Base-by-base conservation (phyloP, 2,113 vertebrate genomes). In the Rhipidura dahli region DNA sequence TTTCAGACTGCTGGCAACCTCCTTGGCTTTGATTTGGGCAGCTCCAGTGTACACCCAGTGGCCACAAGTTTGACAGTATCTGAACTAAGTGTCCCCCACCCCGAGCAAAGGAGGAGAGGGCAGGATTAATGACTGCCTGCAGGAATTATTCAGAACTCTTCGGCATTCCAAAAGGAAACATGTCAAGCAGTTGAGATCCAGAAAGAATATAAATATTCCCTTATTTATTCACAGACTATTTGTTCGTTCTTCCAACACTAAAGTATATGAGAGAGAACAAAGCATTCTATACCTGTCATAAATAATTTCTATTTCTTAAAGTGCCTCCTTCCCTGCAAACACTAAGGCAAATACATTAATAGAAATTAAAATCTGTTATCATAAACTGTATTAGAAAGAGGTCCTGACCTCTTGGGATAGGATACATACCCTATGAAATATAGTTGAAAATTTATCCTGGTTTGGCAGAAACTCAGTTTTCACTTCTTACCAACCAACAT, bases 191-290 rank as follows among this genome's bases (percentile, higher is more conserved):
- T 4, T 86, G 60, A 93, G 65, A 86, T 56, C 49, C 57, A 90
- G 79, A 49, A 93, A 64, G 92, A 92, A 96, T 90, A 92, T 79
- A 95, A 96, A 96, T 94, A 93, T 61, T 90, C 60, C 53, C 56
- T 86, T 96, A 93, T 96, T 95, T 96, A 95, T 96, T 93, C 85
- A 81, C 76, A 65, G 83, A 78, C 85, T 90, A 75, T 93, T 97
- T 86, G 88, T 95, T 92, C 93, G 78, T 95, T 97, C 88, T 68
- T 93, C 64, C 60, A 89, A 71, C 85, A 75, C 47, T 63, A 19
- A 92, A 95, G 76, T 73, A 94, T 49, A 81, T 16, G 63, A 93
- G 82, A 93, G 82, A 92, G 60, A 96, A 82, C 49, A 84, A 92
- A 78, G 68, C 83, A 54, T 88, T 90, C 76, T 89, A 49, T 39